phyloP scores from a whole-genome alignment of 2,113 vertebrate genomes.

The Phylloscopus whistleri region DNA sequence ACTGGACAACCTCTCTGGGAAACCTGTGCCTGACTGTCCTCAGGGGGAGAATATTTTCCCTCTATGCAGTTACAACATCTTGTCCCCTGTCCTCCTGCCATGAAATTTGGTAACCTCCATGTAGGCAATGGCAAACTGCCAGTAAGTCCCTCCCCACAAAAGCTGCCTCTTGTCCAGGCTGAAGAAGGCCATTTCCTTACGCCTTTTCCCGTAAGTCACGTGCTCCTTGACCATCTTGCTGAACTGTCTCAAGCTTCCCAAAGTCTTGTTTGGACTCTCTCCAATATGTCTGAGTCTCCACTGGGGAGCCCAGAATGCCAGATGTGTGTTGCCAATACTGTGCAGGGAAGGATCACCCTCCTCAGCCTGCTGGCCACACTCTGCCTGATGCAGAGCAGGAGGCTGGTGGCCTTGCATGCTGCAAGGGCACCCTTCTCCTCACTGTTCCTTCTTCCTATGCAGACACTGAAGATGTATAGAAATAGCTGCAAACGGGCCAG shows the following conservation, averaged over 20 bases:
- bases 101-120: background rate
- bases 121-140: background rate
- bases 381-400: background rate
- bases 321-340: accelerated
- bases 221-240: background rate
- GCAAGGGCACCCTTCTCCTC: background rate
- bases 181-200: background rate
- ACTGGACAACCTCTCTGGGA: background rate
- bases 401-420: background rate
- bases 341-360: background rate
- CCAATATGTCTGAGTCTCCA: background rate
- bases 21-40: background rate
- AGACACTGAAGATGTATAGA: background rate
- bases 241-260: background rate
- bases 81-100: background rate
- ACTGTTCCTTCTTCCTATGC: background rate
- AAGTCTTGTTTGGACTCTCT: accelerated
- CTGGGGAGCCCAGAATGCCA: background rate
- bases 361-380: background rate
- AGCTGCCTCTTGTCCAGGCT: background rate
- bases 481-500: background rate
- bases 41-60: background rate
- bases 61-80: background rate
- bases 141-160: background rate
- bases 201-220: background rate